Base-by-base conservation (phyloP, 2,797 vertebrate genomes). In the Tragelaphus oryx region DNA sequence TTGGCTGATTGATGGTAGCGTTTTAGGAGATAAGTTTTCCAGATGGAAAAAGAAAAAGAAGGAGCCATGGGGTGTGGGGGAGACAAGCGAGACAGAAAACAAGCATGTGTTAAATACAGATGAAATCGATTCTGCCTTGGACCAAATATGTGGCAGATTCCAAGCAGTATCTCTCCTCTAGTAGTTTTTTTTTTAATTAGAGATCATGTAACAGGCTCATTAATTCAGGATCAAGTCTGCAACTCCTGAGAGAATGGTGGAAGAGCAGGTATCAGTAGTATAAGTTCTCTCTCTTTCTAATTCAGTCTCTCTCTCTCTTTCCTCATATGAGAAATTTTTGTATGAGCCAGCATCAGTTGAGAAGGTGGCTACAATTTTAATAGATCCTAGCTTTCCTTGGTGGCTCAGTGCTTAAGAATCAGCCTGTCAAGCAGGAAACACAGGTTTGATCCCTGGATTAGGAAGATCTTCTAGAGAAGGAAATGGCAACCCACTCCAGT, bases 1-100 rank as follows among this genome's bases (percentile, higher is more conserved):
- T 97, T 91, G 95, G 93, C 92, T 98, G 98, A 98, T 98, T 97
- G 98, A 98, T 98, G 97, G 97, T 92, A 97, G 94, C 76, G 81
- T 93, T 95, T 97, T 97, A 97, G 28, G 54, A 97, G 98, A 98
- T 98, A 98, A 98, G 98, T 97, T 97, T 96, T 94, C 41, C 75
- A 87, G 97, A 97, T 95, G 96, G 89, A 60, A 24, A 12, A n/a
- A 92, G 90, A 33, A 97, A 98, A 97, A 91, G 95, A 96, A 94
- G 96, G 94, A 91, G 82, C 83, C 59, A 30, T 74, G 94, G 24
- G 85, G 81, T 97, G 60, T 92, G 95, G 95, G 84, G 86, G 91
- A 97, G 97, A 97, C 92, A 97, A 98, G 97, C 94, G 79, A 97
- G 71, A 98, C 95, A 85, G 22, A 97, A 98, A 96, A 79, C 94